Base-by-base conservation (phyloP, 2,888 invertebrate genomes). In the Agonopterix subpropinquella region DNA sequence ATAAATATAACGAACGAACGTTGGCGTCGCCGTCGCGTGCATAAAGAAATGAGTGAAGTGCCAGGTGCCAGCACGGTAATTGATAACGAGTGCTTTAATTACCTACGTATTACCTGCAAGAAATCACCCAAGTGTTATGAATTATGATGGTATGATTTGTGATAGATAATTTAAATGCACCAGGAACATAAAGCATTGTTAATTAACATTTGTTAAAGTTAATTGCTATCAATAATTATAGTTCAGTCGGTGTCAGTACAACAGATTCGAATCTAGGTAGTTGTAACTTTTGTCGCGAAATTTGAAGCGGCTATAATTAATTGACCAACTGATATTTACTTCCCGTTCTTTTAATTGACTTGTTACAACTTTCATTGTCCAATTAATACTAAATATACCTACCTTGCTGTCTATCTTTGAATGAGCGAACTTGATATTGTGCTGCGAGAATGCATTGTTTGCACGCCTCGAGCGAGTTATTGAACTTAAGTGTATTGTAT, bases 381-480 rank as follows among this genome's bases (percentile, higher is more conserved):
- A 28, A 28, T 28, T 28, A 28, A 28, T 28, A 28, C 28, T 28
- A 28, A 28, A 28, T 28, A 28, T 28, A 28, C 28, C 28, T 28
- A 28, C 28, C 7, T 28, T 28, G 28, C 5, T 41, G 48, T 48
- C 41, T 44, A 11, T 10, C 10, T 39, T 48, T 43, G 44, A 41
- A 44, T 44, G 46, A 54, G 59, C 61, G 60, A 61, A 60, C 49
- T 56, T 50, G 48, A 47, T 9, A 8, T 9, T 46, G 46, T 44
- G 43, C 28, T 56, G 65, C 59, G 60, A 64, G 61, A 65, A 57
- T 63, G 49, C 52, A 61, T 61, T 65, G 54, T 64, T 47, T 45
- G 41, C n/a, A 56, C 55, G 64, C 61, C 56, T 57, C 49, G 36
- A 57, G 65, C 70, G 67, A 70, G 66, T 68, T 66, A 65, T 55